Base-by-base conservation (phyloP, 2,113 vertebrate species). In the Dissostichus mawsoni region DNA sequence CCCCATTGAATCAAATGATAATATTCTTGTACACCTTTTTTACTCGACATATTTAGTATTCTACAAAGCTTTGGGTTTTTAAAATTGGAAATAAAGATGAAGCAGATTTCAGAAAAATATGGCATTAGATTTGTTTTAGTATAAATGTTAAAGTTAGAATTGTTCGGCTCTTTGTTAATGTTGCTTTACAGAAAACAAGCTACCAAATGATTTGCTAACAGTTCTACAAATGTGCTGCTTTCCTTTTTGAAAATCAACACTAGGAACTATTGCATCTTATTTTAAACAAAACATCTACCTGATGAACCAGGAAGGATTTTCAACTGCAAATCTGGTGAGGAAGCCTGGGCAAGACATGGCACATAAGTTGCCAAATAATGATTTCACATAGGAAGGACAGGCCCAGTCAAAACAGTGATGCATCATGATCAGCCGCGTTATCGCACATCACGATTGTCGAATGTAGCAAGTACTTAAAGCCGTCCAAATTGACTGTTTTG, bases 401-500 rank as follows among this genome's bases (percentile, higher is more conserved):
- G 5, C 14, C 11, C 1, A n/a, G 29, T 65, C 57, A 61, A 45
- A 67, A 44, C 47, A 14, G 67, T 58, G 67, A 66, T 53, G 61
- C 44, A 9, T 73, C 56, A 33, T 29, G 55, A 62, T 63, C 36
- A 36, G 14, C 41, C 51, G 17, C 12, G 1, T 69, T 48, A 68
- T 9, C n/a, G 18, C 59, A 36, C 51, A 75, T 74, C n/a, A 52
- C 20, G 8, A 47, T 41, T 72, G 11, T 53, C 33, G 18, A 18
- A 52, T 69, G 73, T 52, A 52, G 63, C 61, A 14, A 45, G 64
- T 44, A 5, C 50, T 69, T 52, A 12, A 64, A 79, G 51, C 69
- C 11, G 23, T 77, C 57, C 68, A 69, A 76, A 70, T 13, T 52
- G 47, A 48, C 59, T 61, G 62, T 52, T 78, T 69, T 62, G 69